phyloP scores from a whole-genome alignment of 2,797 vertebrate species.

The Triplophysa yarkandensis region DNA sequence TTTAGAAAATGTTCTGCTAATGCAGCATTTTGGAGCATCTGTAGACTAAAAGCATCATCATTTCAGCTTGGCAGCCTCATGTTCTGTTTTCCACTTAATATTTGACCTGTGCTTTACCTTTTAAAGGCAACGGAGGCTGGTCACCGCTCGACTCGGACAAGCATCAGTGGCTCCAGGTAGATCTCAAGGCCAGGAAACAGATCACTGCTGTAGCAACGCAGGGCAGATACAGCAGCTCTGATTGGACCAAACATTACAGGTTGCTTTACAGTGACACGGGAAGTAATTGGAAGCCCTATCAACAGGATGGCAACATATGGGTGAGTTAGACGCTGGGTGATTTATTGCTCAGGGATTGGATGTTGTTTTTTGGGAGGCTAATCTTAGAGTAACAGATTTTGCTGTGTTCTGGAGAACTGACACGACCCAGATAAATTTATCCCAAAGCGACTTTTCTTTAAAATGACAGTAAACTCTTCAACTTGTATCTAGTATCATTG shows the following conservation, averaged over 20 bases:
- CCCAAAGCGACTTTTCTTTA: neutral
- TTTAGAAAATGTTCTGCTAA: neutral
- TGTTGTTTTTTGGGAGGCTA: slow-evolving; percentile 7
- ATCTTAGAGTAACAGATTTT: neutral
- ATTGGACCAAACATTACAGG: slow-evolving; percentile 91
- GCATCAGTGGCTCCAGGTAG: slow-evolving; percentile 93
- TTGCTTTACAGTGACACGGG: slow-evolving; percentile 91
- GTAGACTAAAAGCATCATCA: neutral
- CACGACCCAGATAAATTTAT: slow-evolving; percentile 15
- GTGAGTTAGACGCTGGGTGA: slow-evolving; percentile 60
- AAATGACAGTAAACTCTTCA: neutral
- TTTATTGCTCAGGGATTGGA: slow-evolving; percentile 12
- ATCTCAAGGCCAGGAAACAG: slow-evolving; percentile 88
- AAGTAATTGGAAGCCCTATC: slow-evolving; percentile 93
- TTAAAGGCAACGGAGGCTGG: slow-evolving; percentile 91
- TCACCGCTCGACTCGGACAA: slow-evolving; percentile 86
- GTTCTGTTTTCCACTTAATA: neutral
- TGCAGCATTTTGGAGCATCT: neutral
- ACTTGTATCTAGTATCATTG: neutral
- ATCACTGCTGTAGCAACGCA: slow-evolving; percentile 89
- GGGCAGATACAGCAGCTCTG: slow-evolving; percentile 91
- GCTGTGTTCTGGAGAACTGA: neutral
- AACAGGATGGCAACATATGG: slow-evolving; percentile 93
- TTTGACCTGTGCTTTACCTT: slow-evolving; percentile 17
- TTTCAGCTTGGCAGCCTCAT: neutral